phyloP scores from a whole-genome alignment of 2,797 vertebrate genomes.

The Corythornis leucogaster region DNA sequence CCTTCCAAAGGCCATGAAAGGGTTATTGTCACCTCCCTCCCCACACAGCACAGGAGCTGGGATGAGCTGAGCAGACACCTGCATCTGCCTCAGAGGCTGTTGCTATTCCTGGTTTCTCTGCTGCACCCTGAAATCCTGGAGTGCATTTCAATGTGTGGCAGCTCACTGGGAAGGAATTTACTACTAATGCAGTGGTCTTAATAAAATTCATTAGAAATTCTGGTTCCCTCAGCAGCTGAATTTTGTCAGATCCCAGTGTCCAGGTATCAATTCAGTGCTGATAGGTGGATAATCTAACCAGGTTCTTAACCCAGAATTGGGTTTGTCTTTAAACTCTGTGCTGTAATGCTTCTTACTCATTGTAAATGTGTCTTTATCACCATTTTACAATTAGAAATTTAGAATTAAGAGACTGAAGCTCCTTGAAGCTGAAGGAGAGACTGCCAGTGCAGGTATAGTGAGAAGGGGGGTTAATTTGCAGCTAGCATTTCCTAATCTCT shows the following conservation, averaged over 20 bases:
- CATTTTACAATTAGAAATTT: neutral
- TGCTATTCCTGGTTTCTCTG: conserved; percentile 29
- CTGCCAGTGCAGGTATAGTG: neutral
- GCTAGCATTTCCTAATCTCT: neutral
- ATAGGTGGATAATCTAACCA: neutral
- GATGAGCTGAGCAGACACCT: neutral
- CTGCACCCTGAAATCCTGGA: neutral
- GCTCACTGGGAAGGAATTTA: neutral
- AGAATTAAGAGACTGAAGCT: neutral
- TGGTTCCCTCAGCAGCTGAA: neutral
- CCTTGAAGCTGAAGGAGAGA: neutral
- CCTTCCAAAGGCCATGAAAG: neutral
- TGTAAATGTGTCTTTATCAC: neutral
- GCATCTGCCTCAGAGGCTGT: neutral
- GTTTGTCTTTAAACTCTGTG: neutral
- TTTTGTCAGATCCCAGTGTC: neutral
- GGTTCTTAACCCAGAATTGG: neutral
- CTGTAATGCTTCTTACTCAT: neutral
- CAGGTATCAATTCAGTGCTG: neutral
- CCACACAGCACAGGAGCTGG: neutral
- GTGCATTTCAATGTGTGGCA: neutral
- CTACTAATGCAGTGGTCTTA: neutral
- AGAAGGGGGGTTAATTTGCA: neutral
- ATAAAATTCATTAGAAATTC: neutral
- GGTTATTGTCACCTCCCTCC: neutral